Base-by-base conservation (phyloP, 2,113 vertebrate genomes). In the Gopherus evgoodei region DNA sequence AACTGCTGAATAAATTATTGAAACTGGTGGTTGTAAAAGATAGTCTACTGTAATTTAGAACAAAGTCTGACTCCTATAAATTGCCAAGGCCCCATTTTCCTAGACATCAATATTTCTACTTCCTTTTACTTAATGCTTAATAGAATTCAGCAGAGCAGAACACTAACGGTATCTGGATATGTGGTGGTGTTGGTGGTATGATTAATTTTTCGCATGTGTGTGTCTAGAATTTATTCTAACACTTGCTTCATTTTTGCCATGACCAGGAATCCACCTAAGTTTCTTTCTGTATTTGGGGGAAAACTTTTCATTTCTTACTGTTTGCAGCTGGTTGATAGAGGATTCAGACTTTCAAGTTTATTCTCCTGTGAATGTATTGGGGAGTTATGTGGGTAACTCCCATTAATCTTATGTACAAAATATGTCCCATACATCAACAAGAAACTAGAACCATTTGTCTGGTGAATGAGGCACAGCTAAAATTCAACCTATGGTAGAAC, bases 381-480 rank as follows among this genome's bases (percentile, higher is more conserved):
- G 89, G 91, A 96, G 92, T 95, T 93, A 89, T 80, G 80, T 47
- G 83, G 88, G 93, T 94, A 95, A 76, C 79, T 93, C 87, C 65
- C 85, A 94, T 95, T 96, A 97, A 96, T 97, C 94, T 96, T 94
- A 83, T 47, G 54, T 87, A 89, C 2, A 8, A 92, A 90, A 94
- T 83, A 84, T 50, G 92, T 91, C 84, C 91, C 81, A 80, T 87
- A 24, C 44, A 95, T 89, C 93, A 91, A 84, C 12, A 78, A 80
- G 93, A 93, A 82, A 94, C 93, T 92, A 91, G 95, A 94, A 80
- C 49, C 56, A 84, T 96, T 95, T 93, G 81, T 94, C 90, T 95
- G 93, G 78, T 76, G 95, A 93, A 94, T 91, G 85, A 96, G 84
- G 94, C 89, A 95, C 90, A 90, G 83, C 83, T 94, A 27, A 91